Base-by-base conservation (phyloP, 2,797 vertebrate genomes). In the Falco biarmicus region DNA sequence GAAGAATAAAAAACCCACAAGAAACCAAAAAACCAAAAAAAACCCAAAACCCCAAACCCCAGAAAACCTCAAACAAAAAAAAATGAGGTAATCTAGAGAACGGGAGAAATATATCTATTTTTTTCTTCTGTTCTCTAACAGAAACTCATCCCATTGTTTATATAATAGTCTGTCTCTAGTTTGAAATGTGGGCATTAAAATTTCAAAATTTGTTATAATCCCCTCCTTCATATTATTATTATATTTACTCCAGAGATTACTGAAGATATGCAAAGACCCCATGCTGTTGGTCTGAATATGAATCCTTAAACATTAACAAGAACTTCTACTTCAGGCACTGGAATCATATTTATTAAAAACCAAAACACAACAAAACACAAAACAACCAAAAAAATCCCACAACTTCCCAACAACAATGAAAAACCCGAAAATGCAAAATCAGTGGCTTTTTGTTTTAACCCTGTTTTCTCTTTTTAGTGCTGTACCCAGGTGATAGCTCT, bases 401-500 rank as follows among this genome's bases (percentile, higher is more conserved):
- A 28, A 28, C 15, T 18, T 15, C 25, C 9, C 26, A 51, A 51
- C 15, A 51, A 51, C 25, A 6, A 45, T 45, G 43, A 39, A 50
- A 56, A 43, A 4, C 1, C 16, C 15, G 10, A 11, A 68, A 78
- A 15, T 0, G 2, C 13, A 65, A 48, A 29, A 50, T 0, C 11
- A 56, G 15, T 17, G n/a, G 5, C 45, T 53, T 90, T 93, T 65
- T 87, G n/a, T 43, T 69, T 78, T 79, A 48, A 71, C n/a, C 34
- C 18, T 32, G 11, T 14, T 90, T 90, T 63, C 15, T 76, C 48
- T 56, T 83, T 45, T 63, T 31, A 71, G 45, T 61, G 22, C 65
- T 61, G 13, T 19, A 69, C 7, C 5, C n/a, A 65, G 26, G 26
- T 75, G 65, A 12, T 65, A 28, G 28, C 24, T 63, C 28, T 79